These are phyloP conservation scores for Cantharis lateralis DNA, from an alignment of 2,888 invertebrate species.

Conservation along the genomic window DNA sequence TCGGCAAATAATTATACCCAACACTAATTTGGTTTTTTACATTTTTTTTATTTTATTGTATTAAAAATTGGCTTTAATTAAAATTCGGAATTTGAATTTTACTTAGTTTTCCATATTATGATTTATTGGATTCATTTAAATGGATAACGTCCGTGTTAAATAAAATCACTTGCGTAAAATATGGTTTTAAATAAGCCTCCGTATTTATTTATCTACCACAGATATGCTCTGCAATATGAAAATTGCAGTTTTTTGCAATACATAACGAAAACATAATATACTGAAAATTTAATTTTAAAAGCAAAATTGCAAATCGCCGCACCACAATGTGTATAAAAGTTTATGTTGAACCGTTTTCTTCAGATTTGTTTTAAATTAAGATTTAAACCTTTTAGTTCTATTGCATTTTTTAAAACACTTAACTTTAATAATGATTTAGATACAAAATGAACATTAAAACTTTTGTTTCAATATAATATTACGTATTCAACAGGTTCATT, in stretches of 20 bases:
- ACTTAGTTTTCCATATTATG: neutral
- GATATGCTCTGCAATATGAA: neutral
- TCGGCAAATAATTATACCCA: slow-evolving; percentile 19
- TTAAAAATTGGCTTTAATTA: neutral
- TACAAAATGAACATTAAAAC: neutral
- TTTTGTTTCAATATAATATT: neutral
- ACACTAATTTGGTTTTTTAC: neutral
- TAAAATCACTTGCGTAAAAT: neutral
- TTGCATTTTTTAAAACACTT: neutral
- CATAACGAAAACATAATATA: neutral
- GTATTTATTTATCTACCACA: neutral
- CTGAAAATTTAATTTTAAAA: neutral
- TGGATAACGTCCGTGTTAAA: neutral
- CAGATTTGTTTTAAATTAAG: neutral
- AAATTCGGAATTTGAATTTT: neutral
- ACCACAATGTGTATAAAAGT: neutral
- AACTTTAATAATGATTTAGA: neutral
- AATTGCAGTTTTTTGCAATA: neutral
- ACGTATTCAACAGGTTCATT: too few species aligned
- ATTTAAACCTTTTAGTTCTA: neutral
- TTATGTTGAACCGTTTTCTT: neutral
- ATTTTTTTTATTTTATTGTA: neutral
- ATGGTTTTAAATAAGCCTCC: neutral
- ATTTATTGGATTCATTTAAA: neutral
- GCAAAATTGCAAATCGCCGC: neutral